phyloP scores from a whole-genome alignment of 2,113 vertebrate genomes.

The Lepidothrix coronata region DNA sequence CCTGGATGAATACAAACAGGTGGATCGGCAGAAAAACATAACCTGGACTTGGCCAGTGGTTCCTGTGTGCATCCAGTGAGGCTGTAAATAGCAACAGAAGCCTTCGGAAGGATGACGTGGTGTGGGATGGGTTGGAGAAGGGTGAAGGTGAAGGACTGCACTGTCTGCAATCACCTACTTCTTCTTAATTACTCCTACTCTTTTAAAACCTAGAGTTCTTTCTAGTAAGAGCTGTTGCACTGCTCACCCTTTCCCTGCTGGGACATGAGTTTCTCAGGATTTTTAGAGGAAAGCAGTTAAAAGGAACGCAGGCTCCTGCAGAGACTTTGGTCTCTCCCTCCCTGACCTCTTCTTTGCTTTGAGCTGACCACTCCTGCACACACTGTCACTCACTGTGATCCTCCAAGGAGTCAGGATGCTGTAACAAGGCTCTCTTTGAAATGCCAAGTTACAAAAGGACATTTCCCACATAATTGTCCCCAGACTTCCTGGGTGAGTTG shows the following conservation, averaged over 20 bases:
- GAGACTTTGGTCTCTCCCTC: neutral
- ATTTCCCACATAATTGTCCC: slow-evolving; percentile 7
- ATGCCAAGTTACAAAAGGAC: neutral
- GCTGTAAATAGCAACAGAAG: neutral
- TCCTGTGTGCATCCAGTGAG: neutral
- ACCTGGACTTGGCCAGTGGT: neutral
- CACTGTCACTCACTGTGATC: fast-evolving
- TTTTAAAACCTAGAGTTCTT: neutral
- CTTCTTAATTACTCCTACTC: neutral
- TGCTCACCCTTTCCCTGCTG: neutral
- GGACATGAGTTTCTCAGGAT: neutral
- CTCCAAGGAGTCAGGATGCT: neutral
- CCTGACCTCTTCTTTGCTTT: neutral
- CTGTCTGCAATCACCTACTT: neutral
- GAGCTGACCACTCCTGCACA: neutral
- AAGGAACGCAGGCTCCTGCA: neutral
- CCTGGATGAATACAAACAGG: neutral
- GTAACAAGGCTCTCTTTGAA: neutral
- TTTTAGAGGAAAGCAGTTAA: neutral
- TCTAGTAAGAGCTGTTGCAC: neutral
- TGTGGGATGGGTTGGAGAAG: neutral
- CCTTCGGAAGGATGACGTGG: neutral
- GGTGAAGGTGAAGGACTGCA: neutral
- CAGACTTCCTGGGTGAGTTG: slow-evolving; percentile 41
- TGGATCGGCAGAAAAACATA: neutral